Conservation (phyloP, 2,113 vertebrate species). For the Actenoides lindsayi region DNA sequence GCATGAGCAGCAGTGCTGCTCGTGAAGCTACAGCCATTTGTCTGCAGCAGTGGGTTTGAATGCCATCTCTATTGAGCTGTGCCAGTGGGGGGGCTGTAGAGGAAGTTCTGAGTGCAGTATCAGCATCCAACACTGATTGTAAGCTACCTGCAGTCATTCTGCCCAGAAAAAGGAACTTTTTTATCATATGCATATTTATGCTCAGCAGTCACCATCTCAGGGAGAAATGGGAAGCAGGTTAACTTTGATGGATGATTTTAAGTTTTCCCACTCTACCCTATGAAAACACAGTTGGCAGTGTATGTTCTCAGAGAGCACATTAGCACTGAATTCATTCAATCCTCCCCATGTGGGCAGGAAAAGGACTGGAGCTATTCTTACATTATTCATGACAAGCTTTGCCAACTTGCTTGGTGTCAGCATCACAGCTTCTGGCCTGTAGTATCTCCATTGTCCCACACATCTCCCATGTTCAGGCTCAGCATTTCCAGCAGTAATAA, state of each 20-base stretch:
- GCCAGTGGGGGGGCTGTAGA: neutral
- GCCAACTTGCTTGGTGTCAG: slow-evolving; percentile 21
- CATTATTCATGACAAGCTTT: slow-evolving; percentile 46
- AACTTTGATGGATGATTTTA: slow-evolving; percentile 39
- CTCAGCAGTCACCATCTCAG: neutral
- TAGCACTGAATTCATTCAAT: slow-evolving; percentile 49
- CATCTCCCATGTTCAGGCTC: neutral
- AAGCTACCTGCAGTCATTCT: neutral
- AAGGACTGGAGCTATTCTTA: slow-evolving; percentile 17
- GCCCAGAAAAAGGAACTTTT: neutral
- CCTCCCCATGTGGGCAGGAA: neutral
- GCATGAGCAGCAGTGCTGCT: neutral
- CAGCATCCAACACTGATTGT: neutral
- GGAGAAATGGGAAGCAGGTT: neutral
- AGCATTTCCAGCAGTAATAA: slow-evolving; percentile 3
- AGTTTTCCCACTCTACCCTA: slow-evolving; percentile 27
- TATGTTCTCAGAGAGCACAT: neutral
- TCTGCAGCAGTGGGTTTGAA: neutral
- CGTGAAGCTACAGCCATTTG: accelerated
- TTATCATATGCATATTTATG: neutral
- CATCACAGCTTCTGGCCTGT: slow-evolving; percentile 20
- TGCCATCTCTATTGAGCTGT: neutral
- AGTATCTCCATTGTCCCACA: slow-evolving; percentile 4
- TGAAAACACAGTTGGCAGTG: slow-evolving; percentile 27
- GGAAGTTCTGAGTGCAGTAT: neutral